These are phyloP conservation scores for Cynodonichthys magdalenae DNA, from an alignment of 2,797 vertebrate species.

Conservation along the genomic window DNA sequence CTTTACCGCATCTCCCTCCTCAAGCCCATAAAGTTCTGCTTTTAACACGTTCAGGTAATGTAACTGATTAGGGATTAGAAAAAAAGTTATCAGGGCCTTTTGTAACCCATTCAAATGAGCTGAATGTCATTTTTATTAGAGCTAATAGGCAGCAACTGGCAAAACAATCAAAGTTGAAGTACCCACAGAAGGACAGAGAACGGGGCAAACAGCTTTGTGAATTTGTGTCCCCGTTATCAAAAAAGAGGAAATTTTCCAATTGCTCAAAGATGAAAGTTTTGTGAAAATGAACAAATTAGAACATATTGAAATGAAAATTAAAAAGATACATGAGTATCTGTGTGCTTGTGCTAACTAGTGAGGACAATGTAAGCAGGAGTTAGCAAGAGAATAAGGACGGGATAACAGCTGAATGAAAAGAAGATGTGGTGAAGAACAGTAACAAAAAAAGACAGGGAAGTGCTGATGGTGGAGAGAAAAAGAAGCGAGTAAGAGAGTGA, in stretches of 20 bases:
- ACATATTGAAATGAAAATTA: neutral
- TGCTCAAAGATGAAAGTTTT: slow-evolving; percentile 25
- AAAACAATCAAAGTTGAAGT: slow-evolving; percentile 25
- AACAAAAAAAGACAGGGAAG: slow-evolving; percentile 53
- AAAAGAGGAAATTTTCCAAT: slow-evolving; percentile 20
- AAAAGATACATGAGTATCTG: neutral
- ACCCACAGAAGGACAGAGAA: slow-evolving; percentile 16
- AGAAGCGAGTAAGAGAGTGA: slow-evolving; percentile 56
- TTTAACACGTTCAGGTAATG: slow-evolving; percentile 56
- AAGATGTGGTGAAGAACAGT: slow-evolving; percentile 36
- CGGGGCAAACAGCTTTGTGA: slow-evolving; percentile 13
- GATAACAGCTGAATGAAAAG: slow-evolving; percentile 66
- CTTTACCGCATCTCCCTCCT: slow-evolving; percentile 59
- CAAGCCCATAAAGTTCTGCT: slow-evolving; percentile 39
- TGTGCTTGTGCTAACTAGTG: slow-evolving; percentile 17
- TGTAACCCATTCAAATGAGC: slow-evolving; percentile 23
- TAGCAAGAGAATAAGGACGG: slow-evolving; percentile 58
- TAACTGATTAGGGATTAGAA: slow-evolving; percentile 42
- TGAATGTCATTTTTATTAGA: slow-evolving; percentile 45
- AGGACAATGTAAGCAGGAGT: slow-evolving; percentile 52
- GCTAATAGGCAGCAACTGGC: slow-evolving; percentile 39
- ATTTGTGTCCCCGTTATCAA: slow-evolving; percentile 16
- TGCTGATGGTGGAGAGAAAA: slow-evolving; percentile 48
- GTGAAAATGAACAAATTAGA: neutral
- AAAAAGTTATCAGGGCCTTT: slow-evolving; percentile 42